Evolutionary conservation across 2,797 vertebrate genomes (phyloP).

Genomic region (Cyprinella venusta): DNA sequence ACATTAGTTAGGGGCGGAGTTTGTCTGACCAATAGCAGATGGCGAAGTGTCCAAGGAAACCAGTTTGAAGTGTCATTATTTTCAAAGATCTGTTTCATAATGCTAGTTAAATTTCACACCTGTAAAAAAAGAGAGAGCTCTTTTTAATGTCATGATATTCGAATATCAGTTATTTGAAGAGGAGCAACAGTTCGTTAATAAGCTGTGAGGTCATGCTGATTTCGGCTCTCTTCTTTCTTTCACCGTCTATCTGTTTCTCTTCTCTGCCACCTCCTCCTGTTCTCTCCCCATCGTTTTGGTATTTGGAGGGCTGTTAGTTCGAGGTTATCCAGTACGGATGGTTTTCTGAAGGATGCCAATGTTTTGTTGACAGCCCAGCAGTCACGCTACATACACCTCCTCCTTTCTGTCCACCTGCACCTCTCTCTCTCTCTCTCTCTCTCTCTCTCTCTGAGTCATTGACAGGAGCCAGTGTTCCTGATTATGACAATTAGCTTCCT

Average conservation of each 20-base stretch:
- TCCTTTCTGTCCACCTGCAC: slow-evolving; percentile 58
- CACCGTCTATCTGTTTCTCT: slow-evolving; percentile 17
- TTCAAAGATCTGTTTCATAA: not conserved
- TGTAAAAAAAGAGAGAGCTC: not conserved
- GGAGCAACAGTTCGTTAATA: slow-evolving; percentile 22
- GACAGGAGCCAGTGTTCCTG: slow-evolving; percentile 53
- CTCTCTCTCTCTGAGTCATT: slow-evolving; percentile 52
- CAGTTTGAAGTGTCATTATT: not conserved
- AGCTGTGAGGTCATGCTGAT: slow-evolving; percentile 7
- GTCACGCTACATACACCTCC: slow-evolving; percentile 55
- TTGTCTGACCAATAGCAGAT: not conserved
- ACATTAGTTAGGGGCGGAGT: not conserved
- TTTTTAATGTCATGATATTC: slow-evolving; percentile 2
- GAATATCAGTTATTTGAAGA: slow-evolving; percentile 18
- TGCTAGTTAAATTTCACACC: not conserved
- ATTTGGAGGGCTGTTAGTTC: slow-evolving; percentile 38
- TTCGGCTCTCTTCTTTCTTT: slow-evolving; percentile 22
- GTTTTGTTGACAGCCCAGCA: slow-evolving; percentile 55
- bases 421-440: slow-evolving; percentile 27
- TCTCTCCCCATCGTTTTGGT: slow-evolving; percentile 36
- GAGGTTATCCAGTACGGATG: slow-evolving; percentile 41
- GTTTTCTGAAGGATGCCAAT: slow-evolving; percentile 45
- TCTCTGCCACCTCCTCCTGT: slow-evolving; percentile 43
- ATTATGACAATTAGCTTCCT: slow-evolving; percentile 58
- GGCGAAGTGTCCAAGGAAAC: not conserved